Base-by-base conservation (phyloP, 2,113 vertebrate species). In the Mellivora capensis region DNA sequence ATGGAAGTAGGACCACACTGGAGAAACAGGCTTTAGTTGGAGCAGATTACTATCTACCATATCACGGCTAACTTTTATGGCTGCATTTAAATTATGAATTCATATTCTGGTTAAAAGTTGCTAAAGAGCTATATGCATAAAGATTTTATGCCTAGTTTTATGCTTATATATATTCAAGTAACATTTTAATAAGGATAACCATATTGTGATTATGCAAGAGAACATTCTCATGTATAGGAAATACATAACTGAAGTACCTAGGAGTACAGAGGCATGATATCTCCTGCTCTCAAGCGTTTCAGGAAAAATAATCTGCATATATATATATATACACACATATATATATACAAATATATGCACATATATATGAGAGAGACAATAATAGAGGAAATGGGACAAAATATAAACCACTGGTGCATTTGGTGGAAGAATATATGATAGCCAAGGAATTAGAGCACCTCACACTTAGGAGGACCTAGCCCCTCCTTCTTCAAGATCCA, bases 1-100 rank as follows among this genome's bases (percentile, higher is more conserved):
- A 4, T 0, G 1, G 4, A 4, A 4, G 64, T 4, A 23, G 57
- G 0, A 0, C 4, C 79, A 8, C 0, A 18, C 6, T 3, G 4
- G 9, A 6, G 57, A 64, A 23, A 29, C 10, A 49, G 54, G 37
- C 52, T 25, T 14, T 6, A 52, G 42, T 0, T 7, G 37, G 13
- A 31, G 9, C 27, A 34, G 39, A 37, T n/a, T 2, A 1, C 25
- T 34, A 80, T 27, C 61, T 21, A 0, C 1, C 49, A 21, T 34
- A 27, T 49, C 64, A 7, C 7, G 8, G 59, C 27, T 27, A 59
- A 76, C 67, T 80, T 95, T 62, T 21, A 80, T 42, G 61, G 71
- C 85, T 93, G 6, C 4, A 1, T 72, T 92, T 80, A 62, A 87
- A 91, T 23, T 44, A 83, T 54, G 77, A 77, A 54, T 49, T 57